Evolutionary conservation across 1,140 invertebrate genomes (phyloP), one percentile per base, ranked within the genome.

Genomic region (Lordiphosa stackelbergi): DNA sequence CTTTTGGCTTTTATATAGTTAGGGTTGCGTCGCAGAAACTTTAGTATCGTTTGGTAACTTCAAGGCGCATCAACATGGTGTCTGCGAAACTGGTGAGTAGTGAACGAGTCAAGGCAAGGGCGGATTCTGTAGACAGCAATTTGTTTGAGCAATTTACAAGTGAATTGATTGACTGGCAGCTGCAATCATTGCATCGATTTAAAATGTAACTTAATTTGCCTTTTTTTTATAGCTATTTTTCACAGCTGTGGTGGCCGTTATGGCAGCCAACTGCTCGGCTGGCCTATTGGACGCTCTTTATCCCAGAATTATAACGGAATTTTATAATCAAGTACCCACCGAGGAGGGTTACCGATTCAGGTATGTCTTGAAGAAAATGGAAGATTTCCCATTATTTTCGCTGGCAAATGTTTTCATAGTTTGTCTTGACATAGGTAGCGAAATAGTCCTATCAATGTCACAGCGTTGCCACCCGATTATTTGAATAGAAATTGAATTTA

Each of bases 81-180:
- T 73, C 85, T 48, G 68, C 79, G 22, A 86, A 86, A 68, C 69
- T 86, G 85, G 85, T 86, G 49, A 81, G 85, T 66, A 46, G n/a
- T 12, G 49, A 36, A 48, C 13, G 12, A 43, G 19, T 19, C 11
- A 34, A 40, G 52, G 31, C 43, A 35, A 12, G 37, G 55, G 35
- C 49, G 46, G 34, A 40, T 45, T 41, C 31, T 22, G 41, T 48
- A 16, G 5, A 34, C 7, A 48, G 42, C 59, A 41, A 72, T 74
- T 75, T 46, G 38, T 47, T 24, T 68, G 54, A 55, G 54, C 38
- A 53, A 78, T 69, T 58, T 56, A 38, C 52, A 48, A 52, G 11
- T 24, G 42, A 60, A 61, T 22, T 38, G 31, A 28, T 5, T 28
- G 24, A 28, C 45, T 53, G 46, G 4, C 19, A 78, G 65, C 69